These are phyloP conservation scores for Bucorvus abyssinicus DNA, from an alignment of 2,797 vertebrate genomes.

Conservation along the genomic window DNA sequence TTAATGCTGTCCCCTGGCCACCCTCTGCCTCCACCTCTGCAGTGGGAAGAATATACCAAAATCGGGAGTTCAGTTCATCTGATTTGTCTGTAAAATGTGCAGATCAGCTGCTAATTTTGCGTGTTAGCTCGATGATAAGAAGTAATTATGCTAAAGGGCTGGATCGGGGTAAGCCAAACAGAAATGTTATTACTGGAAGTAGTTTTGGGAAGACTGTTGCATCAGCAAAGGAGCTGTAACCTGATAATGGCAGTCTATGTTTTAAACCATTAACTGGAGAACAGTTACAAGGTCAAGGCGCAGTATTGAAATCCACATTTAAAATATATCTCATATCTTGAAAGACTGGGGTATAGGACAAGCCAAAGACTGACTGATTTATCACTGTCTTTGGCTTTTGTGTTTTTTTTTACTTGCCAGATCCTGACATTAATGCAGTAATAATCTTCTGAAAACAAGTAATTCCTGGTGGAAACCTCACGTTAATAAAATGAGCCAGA, in stretches of 20 bases:
- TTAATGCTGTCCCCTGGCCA: background rate
- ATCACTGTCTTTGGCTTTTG: background rate
- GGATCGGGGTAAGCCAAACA: constrained; percentile 29
- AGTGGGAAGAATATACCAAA: background rate
- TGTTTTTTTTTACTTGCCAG: background rate
- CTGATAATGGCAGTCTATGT: background rate
- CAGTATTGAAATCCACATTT: constrained; percentile 21
- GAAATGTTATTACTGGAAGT: constrained; percentile 52
- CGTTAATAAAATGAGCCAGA: background rate
- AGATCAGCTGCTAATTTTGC: constrained; percentile 42
- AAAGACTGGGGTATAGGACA: background rate
- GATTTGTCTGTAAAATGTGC: constrained; percentile 25
- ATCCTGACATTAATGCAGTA: constrained; percentile 4
- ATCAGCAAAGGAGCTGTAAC: constrained; percentile 31
- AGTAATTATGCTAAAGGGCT: constrained; percentile 27
- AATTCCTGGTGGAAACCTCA: constrained; percentile 1
- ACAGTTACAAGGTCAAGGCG: constrained; percentile 41
- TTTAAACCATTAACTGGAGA: constrained; percentile 21
- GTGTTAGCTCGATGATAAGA: constrained; percentile 23
- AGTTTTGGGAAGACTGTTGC: constrained; percentile 31
- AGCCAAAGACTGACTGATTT: constrained; percentile 5
- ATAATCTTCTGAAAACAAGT: constrained; percentile 11
- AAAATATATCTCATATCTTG: background rate
- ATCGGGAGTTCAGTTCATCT: background rate
- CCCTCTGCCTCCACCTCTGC: background rate